phyloP scores from a whole-genome alignment of 2,888 invertebrate genomes.

The Ommatoiulus sabulosus region DNA sequence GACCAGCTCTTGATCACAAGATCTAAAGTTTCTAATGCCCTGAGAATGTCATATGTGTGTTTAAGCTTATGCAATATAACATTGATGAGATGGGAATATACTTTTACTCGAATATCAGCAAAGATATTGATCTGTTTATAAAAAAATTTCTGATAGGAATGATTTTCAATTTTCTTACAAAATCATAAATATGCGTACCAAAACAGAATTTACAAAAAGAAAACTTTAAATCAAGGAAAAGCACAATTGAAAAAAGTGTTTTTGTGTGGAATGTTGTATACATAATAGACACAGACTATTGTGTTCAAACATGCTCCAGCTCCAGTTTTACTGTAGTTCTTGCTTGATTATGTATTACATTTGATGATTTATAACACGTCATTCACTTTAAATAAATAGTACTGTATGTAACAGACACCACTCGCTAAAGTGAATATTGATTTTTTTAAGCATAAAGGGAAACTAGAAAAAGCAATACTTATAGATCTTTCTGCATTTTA shows the following conservation, averaged over 20 bases:
- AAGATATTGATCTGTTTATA: not conserved
- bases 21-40: constrained; percentile 28
- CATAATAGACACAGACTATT: not conserved
- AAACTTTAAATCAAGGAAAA: not conserved
- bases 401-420: too few species aligned
- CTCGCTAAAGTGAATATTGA: too few species aligned
- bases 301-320: not conserved
- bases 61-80: not conserved
- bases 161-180: not conserved
- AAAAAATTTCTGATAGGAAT: not conserved
- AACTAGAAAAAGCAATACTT: too few species aligned
- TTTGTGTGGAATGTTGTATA: constrained; percentile 2
- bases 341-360: not conserved
- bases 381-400: too few species aligned
- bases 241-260: not conserved
- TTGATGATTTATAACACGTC: too few species aligned
- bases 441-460: too few species aligned
- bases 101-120: not conserved
- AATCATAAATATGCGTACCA: not conserved
- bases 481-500: too few species aligned
- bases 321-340: not conserved
- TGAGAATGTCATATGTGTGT: constrained; percentile 5
- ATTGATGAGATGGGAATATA: not conserved
- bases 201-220: not conserved
- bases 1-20: constrained; percentile 18